Base-by-base conservation (phyloP, 2,113 vertebrate genomes). In the Malurus elegans region DNA sequence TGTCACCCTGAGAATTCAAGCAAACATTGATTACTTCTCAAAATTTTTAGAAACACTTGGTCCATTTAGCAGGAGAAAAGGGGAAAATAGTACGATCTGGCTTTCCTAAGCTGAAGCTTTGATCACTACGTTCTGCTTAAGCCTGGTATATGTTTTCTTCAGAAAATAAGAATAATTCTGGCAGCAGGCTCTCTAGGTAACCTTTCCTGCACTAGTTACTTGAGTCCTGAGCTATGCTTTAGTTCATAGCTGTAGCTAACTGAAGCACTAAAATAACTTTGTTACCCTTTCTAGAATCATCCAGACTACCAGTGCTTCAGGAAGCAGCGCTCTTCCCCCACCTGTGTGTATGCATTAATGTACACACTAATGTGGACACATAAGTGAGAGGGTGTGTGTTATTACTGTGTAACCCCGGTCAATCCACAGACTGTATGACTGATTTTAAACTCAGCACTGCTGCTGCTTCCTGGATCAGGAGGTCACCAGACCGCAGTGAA, bases 341-440 rank as follows among this genome's bases (percentile, higher is more conserved):
- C 12, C 34, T 69, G 17, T 38, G 36, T 8, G 23, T 24, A 24
- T 24, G 57, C 15, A 23, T 29, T 81, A 42, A 85, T 0, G 20
- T 14, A n/a, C 3, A 78, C 38, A 38, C 38, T 38, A 38, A 38
- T 11, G 10, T 38, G 38, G 28, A 23, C 18, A 60, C 28, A 62
- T 36, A 83, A 57, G 76, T 2, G 12, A 45, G 25, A 36, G 18
- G 1, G 14, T 2, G 1, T 8, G 45, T 4, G 1, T 38, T 42
- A 64, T 17, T 69, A 23, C 25, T 21, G 1, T 1, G 4, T 15
- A 80, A 45, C 42, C 44, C 62, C 0, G 0, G 29, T 18, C 56
- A 47, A 58, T 56, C 40, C 65, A 71, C n/a, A 78, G 53, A 47
- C 21, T 34, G 18, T 21, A 71, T 2, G 4, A 81, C 58, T 51